phyloP scores from a whole-genome alignment of 2,888 invertebrate species.

The Apotomis capreana region DNA sequence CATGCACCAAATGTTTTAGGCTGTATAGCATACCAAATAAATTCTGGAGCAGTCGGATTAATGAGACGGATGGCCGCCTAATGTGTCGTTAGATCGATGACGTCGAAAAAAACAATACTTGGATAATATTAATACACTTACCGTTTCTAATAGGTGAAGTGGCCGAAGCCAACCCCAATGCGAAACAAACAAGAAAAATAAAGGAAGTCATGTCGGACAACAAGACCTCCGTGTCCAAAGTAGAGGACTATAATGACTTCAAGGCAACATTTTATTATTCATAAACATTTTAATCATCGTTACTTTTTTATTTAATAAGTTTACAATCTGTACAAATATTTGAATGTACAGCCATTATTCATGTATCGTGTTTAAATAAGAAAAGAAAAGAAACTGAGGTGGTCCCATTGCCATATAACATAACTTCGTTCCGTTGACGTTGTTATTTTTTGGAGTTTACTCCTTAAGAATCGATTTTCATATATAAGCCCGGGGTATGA shows the following conservation, averaged over 20 bases:
- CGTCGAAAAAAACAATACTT: background rate
- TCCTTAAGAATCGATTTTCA: too few relatives aligned
- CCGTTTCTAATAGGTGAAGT: conserved; percentile 29
- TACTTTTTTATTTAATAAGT: conserved; percentile 19
- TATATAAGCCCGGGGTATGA: too few relatives aligned
- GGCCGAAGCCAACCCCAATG: conserved; percentile 6
- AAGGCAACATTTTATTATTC: conserved; percentile 1
- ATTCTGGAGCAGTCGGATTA: too few relatives aligned
- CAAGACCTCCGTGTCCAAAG: conserved; percentile 16
- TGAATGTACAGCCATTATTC: background rate
- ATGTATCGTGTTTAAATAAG: too few relatives aligned
- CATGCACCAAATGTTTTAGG: too few relatives aligned
- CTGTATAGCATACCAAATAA: too few relatives aligned
- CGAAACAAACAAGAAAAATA: conserved; percentile 9
- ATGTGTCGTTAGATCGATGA: background rate
- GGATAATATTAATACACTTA: conserved; percentile 1
- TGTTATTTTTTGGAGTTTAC: too few relatives aligned
- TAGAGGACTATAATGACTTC: background rate
- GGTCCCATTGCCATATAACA: too few relatives aligned
- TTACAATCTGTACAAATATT: conserved; percentile 29
- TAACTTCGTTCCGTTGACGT: too few relatives aligned
- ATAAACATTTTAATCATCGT: background rate
- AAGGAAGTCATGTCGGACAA: conserved; percentile 14
- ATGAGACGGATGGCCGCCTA: too few relatives aligned
- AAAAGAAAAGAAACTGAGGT: too few relatives aligned